Percentiles rank a stretch among this genome's conserved stretches.
phyloP scores from a whole-genome alignment of 1,140 invertebrate species.

The Bactericera cockerelli region DNA sequence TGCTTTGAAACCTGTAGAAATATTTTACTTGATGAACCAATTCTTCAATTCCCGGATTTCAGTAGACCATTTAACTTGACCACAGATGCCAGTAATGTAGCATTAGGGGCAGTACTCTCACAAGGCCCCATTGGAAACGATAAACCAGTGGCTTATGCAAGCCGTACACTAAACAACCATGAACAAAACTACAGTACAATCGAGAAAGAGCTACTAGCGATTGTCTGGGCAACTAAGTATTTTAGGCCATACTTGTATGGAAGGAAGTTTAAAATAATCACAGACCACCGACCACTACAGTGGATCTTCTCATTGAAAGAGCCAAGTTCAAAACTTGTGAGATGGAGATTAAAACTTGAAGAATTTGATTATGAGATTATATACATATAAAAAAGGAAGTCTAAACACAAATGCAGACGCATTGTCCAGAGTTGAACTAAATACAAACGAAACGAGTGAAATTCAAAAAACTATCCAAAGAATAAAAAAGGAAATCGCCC shows the following conservation, averaged over 20 bases:
- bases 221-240: slow-evolving; percentile 27
- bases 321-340: slow-evolving; percentile 11
- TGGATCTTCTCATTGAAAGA: slow-evolving; percentile 29
- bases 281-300: slow-evolving; percentile 29
- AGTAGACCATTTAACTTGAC: slow-evolving; percentile 21
- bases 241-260: slow-evolving; percentile 28
- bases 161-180: slow-evolving; percentile 20
- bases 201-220: slow-evolving; percentile 25
- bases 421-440: slow-evolving; percentile 17
- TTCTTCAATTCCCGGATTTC: slow-evolving; percentile 25
- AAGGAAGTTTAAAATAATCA: slow-evolving; percentile 27
- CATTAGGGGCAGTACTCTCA: slow-evolving; percentile 20
- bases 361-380: slow-evolving; percentile 15
- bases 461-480: too few species aligned
- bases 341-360: slow-evolving; percentile 18
- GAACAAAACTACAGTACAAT: slow-evolving; percentile 22
- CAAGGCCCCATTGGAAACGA: slow-evolving; percentile 20
- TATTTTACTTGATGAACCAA: slow-evolving; percentile 18
- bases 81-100: slow-evolving; percentile 17
- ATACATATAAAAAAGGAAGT: slow-evolving; percentile 20
- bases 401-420: slow-evolving; percentile 22
- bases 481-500: too few species aligned
- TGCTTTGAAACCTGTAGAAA: slow-evolving; percentile 28
- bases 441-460: background rate
- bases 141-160: slow-evolving; percentile 24